Evolutionary conservation across 1,140 invertebrate genomes (phyloP), one percentile per base, ranked within the genome.

Genomic region (Kradibia gibbosae): DNA sequence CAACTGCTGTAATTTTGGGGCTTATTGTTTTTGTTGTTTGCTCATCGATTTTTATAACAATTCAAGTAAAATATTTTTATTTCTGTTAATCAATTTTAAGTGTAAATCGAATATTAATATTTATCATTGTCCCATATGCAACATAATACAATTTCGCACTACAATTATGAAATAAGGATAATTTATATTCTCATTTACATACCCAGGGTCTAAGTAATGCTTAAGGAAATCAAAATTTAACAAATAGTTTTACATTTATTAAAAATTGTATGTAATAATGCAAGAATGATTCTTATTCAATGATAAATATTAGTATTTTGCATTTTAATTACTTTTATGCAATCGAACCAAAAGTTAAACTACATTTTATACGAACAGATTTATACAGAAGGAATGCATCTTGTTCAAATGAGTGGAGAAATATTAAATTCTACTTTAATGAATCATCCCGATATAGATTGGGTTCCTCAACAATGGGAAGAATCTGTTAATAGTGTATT

Each of bases 341-440:
- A 28, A 4, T 28, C n/a, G 25, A 60, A 7, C 5, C 81, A 50
- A 31, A 36, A 57, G 60, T 78, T 75, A 78, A 82, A 57, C 65
- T 84, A 89, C 88, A 83, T 92, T 13, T 45, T 91, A 85, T 88
- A 86, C 87, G 87, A 91, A 13, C 90, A 99, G 96, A 94, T 99
- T 79, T 99, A 99, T 89, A 96, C 96, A 22, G 98, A 99, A 92
- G 97, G 96, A 31, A 96, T 99, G 88, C 97, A 98, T 86, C 93
- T 99, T 39, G 94, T 99, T 31, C 95, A 97, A 89, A 93, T 99
- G 60, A 95, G 95, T 36, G 95, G 96, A 73, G 97, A 97, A 90
- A 92, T 99, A 20, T 93, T 99, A 17, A 99, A 99, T 91, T 94
- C 95, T 84, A 98, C 97, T 17, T 93, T 98, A 34, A 95, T 96